Base-by-base conservation (phyloP, 2,888 invertebrate genomes). In the Scelioninae gen. 1 region DNA sequence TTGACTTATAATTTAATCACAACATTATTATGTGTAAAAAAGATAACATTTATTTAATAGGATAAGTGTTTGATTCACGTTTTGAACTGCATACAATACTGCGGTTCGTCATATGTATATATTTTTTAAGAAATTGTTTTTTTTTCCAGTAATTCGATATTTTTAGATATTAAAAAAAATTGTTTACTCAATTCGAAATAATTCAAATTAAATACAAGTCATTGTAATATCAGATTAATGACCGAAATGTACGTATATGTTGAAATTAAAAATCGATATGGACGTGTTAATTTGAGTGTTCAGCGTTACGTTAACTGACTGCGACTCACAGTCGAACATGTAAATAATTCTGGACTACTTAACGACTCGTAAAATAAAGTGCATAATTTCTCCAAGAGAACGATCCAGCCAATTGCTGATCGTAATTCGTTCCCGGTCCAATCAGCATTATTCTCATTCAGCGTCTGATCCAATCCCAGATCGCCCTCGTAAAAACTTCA, bases 331-430 rank as follows among this genome's bases (percentile, higher is more conserved):
- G 78, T 65, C 55, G 68, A 51, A 82, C 75, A 60, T 75, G 86
- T 88, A 88, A 87, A 86, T 86, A 87, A 86, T 63, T 83, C 84
- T 85, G 85, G 86, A 88, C 87, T 87, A 86, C 85, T 88, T 88
- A 88, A 88, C 87, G 85, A 87, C 85, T 88, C 87, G 87, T 89
- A 88, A 88, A 88, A 71, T 74, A 79, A 63, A 78, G 82, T 82
- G 82, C 79, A 84, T 84, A 84, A 84, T 84, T 82, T 82, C 76
- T 79, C 47, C 51, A 53, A 66, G 66, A 53, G 56, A 77, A 51
- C 82, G 77, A 78, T 38, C 74, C 15, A 75, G 51, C 77, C 84
- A 81, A 84, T 83, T 65, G 65, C 82, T 53, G 72, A 69, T 69
- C 60, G 82, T 77, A 82, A 84, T 84, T 83, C 78, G 80, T 75